Conservation (phyloP, 2,113 vertebrate genomes). For the Bubalus kerabau region DNA sequence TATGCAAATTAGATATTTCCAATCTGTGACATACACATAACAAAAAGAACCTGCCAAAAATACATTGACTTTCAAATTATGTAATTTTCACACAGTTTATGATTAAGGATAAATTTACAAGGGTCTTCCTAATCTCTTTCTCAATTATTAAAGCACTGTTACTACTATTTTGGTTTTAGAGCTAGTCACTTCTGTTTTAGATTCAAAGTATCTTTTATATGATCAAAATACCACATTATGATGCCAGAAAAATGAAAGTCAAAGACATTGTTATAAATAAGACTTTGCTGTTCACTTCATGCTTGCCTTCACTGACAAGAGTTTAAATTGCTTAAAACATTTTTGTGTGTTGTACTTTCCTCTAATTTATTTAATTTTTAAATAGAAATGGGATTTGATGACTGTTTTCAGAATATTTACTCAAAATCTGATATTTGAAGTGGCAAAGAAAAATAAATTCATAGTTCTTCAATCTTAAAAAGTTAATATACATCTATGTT, state of each 20-base stretch:
- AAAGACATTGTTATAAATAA: constrained; percentile 24
- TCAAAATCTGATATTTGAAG: neutral
- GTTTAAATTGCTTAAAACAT: neutral
- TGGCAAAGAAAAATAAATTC: neutral
- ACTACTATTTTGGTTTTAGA: constrained; percentile 26
- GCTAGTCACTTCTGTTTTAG: constrained; percentile 1
- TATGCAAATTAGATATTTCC: constrained; percentile 51
- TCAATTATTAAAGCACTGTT: constrained; percentile 31
- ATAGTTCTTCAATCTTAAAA: neutral
- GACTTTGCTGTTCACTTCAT: neutral
- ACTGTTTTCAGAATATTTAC: neutral
- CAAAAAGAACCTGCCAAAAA: constrained; percentile 38
- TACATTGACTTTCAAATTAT: constrained; percentile 46
- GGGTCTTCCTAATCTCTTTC: constrained; percentile 9
- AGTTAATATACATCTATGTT: neutral
- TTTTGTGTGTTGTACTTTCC: neutral
- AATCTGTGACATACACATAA: constrained; percentile 16
- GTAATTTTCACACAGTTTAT: constrained; percentile 10
- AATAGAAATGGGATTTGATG: neutral
- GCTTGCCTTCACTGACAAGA: neutral
- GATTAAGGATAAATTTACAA: constrained; percentile 42
- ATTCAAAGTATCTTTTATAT: neutral
- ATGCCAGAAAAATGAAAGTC: constrained; percentile 16
- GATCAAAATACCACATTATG: constrained; percentile 24
- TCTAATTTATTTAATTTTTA: constrained; percentile 7